Evolutionary conservation across 2,888 invertebrate species (phyloP).

Genomic region (Clunio marinus): DNA sequence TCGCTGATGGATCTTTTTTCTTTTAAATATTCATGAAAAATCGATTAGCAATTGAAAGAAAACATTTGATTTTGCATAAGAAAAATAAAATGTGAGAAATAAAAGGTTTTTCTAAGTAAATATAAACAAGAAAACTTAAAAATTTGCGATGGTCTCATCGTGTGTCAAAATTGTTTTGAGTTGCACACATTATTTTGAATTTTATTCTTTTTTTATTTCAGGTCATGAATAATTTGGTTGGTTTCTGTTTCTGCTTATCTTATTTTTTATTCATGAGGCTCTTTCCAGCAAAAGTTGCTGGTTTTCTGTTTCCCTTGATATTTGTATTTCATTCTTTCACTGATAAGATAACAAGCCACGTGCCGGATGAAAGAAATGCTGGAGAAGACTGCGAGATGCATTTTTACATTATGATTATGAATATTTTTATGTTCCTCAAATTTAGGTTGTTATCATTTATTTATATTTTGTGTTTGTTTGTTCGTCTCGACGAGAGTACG

Average conservation of each 20-base stretch:
- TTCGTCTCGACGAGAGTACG: too few relatives aligned
- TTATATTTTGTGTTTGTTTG: background rate
- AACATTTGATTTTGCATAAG: constrained; percentile 5
- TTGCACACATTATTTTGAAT: background rate
- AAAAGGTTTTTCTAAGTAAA: constrained; percentile 32
- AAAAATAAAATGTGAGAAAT: constrained; percentile 25
- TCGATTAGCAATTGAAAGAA: constrained; percentile 18
- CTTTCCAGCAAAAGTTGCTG: too few relatives aligned
- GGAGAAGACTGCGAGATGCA: background rate
- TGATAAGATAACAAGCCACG: background rate
- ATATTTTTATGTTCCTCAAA: background rate
- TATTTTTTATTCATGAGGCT: background rate
- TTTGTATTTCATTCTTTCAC: background rate
- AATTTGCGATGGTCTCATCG: too few relatives aligned
- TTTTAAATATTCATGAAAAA: background rate
- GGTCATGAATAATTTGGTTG: background rate
- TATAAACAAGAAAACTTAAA: background rate
- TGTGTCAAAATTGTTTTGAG: background rate
- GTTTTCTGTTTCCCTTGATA: background rate
- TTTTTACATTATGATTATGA: too few relatives aligned
- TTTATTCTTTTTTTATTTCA: background rate
- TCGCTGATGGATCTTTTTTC: background rate
- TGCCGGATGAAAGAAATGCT: background rate
- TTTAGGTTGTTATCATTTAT: background rate
- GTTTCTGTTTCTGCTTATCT: background rate